Evolutionary conservation across 2,888 invertebrate species (phyloP).

Genomic region (Agriopis marginaria): DNA sequence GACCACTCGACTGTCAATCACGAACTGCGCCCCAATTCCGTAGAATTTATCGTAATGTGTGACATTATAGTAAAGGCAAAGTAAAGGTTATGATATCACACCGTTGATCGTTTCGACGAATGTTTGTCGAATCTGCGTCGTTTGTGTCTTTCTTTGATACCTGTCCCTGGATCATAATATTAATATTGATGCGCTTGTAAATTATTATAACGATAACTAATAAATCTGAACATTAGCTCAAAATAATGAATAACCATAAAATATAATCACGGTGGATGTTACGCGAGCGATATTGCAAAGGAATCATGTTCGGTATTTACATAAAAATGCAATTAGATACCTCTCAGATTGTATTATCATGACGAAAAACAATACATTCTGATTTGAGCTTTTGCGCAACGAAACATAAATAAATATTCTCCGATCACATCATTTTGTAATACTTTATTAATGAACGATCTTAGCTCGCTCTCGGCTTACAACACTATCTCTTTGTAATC

Average conservation of each 20-base stretch:
- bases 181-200: conserved; percentile 27
- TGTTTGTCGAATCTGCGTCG: conserved; percentile 5
- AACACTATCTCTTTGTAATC: conserved; percentile 46
- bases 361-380: conserved; percentile 43
- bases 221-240: conserved; percentile 26
- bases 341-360: conserved; percentile 44
- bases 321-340: conserved; percentile 45
- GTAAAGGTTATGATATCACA: conserved; percentile 32
- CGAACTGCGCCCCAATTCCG: conserved; percentile 56
- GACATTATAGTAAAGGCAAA: conserved; percentile 38
- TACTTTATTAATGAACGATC: conserved; percentile 50
- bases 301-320: conserved; percentile 39
- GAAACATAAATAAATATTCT: conserved; percentile 49
- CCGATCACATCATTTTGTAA: conserved; percentile 49
- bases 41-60: conserved; percentile 40
- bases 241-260: conserved; percentile 28
- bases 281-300: conserved; percentile 24
- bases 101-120: conserved; percentile 16
- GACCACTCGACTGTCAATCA: conserved; percentile 56
- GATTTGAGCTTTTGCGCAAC: conserved; percentile 47
- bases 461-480: conserved; percentile 48
- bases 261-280: conserved; percentile 21
- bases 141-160: conserved; percentile 13
- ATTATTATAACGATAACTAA: conserved; percentile 24
- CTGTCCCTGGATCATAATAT: background rate